Evolutionary conservation across 2,888 invertebrate species (phyloP).

Genomic region (Salpingus planirostris): DNA sequence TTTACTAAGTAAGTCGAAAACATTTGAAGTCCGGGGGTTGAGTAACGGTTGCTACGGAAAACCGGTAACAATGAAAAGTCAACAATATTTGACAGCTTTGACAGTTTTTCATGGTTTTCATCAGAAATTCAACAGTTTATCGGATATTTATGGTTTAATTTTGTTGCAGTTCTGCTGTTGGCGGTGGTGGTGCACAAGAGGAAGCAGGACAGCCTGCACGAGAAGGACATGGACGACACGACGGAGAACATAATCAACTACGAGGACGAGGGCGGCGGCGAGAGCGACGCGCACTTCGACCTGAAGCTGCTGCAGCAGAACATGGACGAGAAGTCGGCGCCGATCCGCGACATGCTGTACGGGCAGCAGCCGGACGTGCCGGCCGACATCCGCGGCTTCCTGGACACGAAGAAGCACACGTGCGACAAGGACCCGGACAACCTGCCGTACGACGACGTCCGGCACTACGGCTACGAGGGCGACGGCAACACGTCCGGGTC

Average conservation of each 20-base stretch:
- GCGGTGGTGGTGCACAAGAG: conserved; percentile 86
- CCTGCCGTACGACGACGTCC: conserved; percentile 89
- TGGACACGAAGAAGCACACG: conserved; percentile 80
- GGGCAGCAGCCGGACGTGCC: conserved; percentile 50
- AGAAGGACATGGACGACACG: conserved; percentile 91
- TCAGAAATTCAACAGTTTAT: too few species aligned
- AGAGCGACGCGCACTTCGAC: conserved; percentile 91
- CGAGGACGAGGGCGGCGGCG: conserved; percentile 97
- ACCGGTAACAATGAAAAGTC: too few species aligned
- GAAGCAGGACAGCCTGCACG: conserved; percentile 76
- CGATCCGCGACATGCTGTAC: conserved; percentile 31
- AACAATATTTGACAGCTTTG: too few species aligned
- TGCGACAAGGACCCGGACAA: conserved; percentile 89
- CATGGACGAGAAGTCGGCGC: conserved; percentile 32
- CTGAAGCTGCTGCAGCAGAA: conserved; percentile 60
- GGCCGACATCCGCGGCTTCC: conserved; percentile 82
- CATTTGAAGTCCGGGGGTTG: too few species aligned
- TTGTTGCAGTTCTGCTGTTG: conserved; percentile 60
- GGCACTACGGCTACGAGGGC: conserved; percentile 97
- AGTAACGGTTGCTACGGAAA: too few species aligned
- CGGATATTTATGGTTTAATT: not conserved
- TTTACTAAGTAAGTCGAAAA: conserved; percentile 67
- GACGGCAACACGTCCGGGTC: conserved; percentile 88
- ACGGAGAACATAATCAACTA: conserved; percentile 96
- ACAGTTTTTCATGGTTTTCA: too few species aligned